Conservation (phyloP, 1,140 invertebrate species). For the Fopius arisanus region DNA sequence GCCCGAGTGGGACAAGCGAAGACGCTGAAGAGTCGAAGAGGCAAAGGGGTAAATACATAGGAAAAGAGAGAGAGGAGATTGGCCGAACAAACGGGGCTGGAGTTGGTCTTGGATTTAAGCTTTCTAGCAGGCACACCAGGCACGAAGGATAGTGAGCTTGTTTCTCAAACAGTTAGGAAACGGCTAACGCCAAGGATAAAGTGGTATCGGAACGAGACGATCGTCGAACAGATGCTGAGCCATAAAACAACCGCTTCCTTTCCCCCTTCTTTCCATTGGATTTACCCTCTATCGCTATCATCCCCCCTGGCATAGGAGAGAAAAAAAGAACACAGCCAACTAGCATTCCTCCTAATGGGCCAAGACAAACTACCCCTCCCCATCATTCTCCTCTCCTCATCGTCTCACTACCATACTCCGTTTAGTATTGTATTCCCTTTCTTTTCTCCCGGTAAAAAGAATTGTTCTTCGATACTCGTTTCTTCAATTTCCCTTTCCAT, state of each 20-base stretch:
- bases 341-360: conserved; percentile 65
- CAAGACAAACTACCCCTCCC: conserved; percentile 62
- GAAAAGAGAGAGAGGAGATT: background rate
- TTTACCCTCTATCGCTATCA: background rate
- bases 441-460: conserved; percentile 43
- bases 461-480: conserved; percentile 54
- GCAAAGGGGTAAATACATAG: conserved; percentile 33
- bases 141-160: conserved; percentile 46
- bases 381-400: background rate
- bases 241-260: conserved; percentile 65
- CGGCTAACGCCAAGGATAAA: conserved; percentile 65
- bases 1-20: conserved; percentile 34
- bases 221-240: conserved; percentile 66
- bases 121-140: conserved; percentile 31
- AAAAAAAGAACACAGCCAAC: conserved; percentile 52
- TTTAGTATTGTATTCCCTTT: conserved; percentile 13
- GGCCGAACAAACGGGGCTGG: background rate
- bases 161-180: conserved; percentile 66
- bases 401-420: background rate
- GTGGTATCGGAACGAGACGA: conserved; percentile 67
- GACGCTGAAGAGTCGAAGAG: conserved; percentile 31
- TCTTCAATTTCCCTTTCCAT: conserved; percentile 24
- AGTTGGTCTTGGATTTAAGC: conserved; percentile 27
- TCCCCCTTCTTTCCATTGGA: conserved; percentile 40
- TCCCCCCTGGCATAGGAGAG: background rate